Conservation (phyloP, 2,797 vertebrate genomes). For the Chloroceryle inda region DNA sequence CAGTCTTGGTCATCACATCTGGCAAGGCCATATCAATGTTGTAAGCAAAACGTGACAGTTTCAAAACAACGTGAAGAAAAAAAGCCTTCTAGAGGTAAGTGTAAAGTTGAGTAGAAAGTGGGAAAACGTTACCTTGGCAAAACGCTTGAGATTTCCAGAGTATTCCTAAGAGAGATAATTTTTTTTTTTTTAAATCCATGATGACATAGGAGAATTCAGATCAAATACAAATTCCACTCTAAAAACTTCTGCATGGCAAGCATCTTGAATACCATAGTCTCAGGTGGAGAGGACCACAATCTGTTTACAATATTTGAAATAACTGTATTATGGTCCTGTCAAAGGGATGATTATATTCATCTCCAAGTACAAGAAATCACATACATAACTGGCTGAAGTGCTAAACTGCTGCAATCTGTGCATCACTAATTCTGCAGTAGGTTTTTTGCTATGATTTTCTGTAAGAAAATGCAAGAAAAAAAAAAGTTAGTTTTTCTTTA, state of each 20-base stretch:
- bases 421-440: background rate
- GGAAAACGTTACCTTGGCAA: background rate
- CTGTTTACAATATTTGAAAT: background rate
- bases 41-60: background rate
- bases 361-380: background rate
- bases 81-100: accelerated
- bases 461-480: background rate
- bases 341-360: background rate
- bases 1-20: background rate
- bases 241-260: background rate
- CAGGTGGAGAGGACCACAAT: background rate
- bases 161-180: background rate
- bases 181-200: background rate
- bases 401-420: background rate
- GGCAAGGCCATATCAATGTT: background rate
- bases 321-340: background rate
- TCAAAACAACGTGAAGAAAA: background rate
- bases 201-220: background rate
- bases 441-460: background rate
- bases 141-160: background rate
- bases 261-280: background rate
- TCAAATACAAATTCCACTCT: background rate
- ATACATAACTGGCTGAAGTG: background rate
- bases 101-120: background rate
- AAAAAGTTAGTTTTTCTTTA: too few relatives aligned